Evolutionary conservation across 2,113 vertebrate genomes (phyloP).

Genomic region (Rhea pennata): DNA sequence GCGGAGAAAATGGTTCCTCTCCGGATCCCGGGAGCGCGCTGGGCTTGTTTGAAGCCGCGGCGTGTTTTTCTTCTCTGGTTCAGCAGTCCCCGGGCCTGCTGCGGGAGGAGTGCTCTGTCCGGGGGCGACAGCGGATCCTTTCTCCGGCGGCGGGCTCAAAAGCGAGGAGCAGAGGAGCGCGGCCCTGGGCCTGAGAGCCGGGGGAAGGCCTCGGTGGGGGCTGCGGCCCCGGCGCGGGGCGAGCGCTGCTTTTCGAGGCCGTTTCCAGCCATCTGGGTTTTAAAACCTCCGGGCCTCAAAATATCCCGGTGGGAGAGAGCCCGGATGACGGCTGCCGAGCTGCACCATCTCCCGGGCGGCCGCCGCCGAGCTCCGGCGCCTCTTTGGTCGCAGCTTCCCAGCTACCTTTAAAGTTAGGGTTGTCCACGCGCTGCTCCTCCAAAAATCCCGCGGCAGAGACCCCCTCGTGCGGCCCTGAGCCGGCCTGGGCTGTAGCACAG

Average conservation of each 20-base stretch:
- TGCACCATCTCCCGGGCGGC: neutral
- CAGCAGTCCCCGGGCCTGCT: constrained; percentile 33
- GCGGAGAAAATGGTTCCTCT: constrained; percentile 74
- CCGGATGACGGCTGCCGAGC: neutral
- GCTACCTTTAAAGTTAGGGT: neutral
- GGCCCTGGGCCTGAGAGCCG: no score
- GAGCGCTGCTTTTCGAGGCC: neutral
- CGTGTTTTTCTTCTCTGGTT: constrained; percentile 74
- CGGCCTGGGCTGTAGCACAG: neutral
- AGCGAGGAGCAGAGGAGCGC: neutral
- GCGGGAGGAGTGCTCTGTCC: constrained; percentile 62
- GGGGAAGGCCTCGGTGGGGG: neutral
- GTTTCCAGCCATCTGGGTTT: rapidly evolving
- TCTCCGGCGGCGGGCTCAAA: neutral
- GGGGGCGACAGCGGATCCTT: constrained; percentile 49
- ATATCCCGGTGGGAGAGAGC: neutral
- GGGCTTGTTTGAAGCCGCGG: constrained; percentile 71
- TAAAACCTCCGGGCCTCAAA: neutral
- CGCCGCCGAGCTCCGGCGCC: neutral
- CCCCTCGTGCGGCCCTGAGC: rapidly evolving
- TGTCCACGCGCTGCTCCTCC: neutral
- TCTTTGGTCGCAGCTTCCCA: neutral
- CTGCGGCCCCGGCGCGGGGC: rapidly evolving
- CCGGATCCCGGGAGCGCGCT: constrained; percentile 64
- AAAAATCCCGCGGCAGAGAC: rapidly evolving